Percentiles rank a stretch among this genome's conserved stretches.
phyloP scores from a whole-genome alignment of 2,113 vertebrate species.

The Naja naja region DNA sequence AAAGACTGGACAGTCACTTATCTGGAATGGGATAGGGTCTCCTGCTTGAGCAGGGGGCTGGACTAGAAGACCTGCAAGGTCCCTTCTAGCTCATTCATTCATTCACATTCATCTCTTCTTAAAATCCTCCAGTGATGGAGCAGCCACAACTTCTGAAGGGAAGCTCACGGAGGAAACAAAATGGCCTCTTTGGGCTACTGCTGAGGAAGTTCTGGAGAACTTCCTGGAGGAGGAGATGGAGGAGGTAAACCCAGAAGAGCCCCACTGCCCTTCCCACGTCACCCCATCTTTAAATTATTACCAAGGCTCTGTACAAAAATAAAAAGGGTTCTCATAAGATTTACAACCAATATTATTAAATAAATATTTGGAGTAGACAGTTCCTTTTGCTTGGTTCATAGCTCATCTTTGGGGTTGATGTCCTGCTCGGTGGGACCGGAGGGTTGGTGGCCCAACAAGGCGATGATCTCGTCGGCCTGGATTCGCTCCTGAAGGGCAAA shows the following conservation, averaged over 20 bases:
- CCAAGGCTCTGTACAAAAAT: constrained; percentile 91
- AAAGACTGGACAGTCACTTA: too few species aligned
- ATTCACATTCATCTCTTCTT: too few species aligned
- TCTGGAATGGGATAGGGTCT: too few species aligned
- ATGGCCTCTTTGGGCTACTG: too few species aligned
- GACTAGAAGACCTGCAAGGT: too few species aligned
- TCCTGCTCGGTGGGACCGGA: constrained; percentile 65
- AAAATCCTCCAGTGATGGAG: too few species aligned
- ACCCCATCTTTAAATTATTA: constrained; percentile 69
- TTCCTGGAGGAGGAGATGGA: constrained; percentile 19
- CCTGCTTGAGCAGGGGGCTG: too few species aligned
- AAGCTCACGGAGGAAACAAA: background rate
- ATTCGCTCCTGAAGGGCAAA: constrained; percentile 82
- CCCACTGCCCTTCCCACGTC: background rate
- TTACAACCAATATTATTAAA: constrained; percentile 81
- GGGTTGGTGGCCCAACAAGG: constrained; percentile 77
- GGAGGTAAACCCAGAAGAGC: background rate
- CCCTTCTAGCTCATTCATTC: too few species aligned
- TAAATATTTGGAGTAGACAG: constrained; percentile 82
- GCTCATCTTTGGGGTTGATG: constrained; percentile 94
- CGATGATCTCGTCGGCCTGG: constrained; percentile 92
- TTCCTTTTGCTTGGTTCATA: constrained; percentile 71
- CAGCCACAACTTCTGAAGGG: too few species aligned
- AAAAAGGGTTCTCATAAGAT: constrained; percentile 83
- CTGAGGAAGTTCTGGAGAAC: too few species aligned